Conservation (phyloP, 2,888 invertebrate species). For the Nycteola revayana region DNA sequence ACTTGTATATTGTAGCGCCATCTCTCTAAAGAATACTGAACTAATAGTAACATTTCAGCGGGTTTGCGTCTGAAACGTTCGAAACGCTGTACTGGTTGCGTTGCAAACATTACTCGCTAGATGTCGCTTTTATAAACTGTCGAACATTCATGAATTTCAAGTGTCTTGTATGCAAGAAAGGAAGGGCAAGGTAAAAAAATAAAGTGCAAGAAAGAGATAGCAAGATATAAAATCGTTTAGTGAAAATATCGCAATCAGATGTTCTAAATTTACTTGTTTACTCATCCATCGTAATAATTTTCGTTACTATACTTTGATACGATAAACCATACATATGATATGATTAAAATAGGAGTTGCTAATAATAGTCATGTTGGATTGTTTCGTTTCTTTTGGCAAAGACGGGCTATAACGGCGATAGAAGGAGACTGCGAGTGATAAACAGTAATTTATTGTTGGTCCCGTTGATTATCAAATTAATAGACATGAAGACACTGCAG, state of each 20-base stretch:
- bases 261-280: conserved; percentile 17
- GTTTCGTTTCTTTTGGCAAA: conserved; percentile 22
- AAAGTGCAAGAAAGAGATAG: no score
- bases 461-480: conserved; percentile 15
- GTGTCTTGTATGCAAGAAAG: no score
- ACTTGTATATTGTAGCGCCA: conserved; percentile 14
- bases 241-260: not conserved
- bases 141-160: not conserved
- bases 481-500: conserved; percentile 13
- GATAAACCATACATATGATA: conserved; percentile 13
- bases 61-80: conserved; percentile 8
- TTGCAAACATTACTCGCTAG: conserved; percentile 13
- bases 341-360: conserved; percentile 21
- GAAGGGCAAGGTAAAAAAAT: no score
- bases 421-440: conserved; percentile 11
- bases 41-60: conserved; percentile 9
- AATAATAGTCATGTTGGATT: conserved; percentile 18
- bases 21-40: conserved; percentile 15
- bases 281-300: conserved; percentile 12
- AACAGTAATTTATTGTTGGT: conserved; percentile 16
- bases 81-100: not conserved
- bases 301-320: conserved; percentile 27
- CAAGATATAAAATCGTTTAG: no score
- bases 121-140: conserved; percentile 19
- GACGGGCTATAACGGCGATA: conserved; percentile 1